Percentiles rank a stretch among this genome's conserved stretches.
Evolutionary conservation across 2,797 vertebrate genomes (phyloP).

Genomic region (Molossus molossus): DNA sequence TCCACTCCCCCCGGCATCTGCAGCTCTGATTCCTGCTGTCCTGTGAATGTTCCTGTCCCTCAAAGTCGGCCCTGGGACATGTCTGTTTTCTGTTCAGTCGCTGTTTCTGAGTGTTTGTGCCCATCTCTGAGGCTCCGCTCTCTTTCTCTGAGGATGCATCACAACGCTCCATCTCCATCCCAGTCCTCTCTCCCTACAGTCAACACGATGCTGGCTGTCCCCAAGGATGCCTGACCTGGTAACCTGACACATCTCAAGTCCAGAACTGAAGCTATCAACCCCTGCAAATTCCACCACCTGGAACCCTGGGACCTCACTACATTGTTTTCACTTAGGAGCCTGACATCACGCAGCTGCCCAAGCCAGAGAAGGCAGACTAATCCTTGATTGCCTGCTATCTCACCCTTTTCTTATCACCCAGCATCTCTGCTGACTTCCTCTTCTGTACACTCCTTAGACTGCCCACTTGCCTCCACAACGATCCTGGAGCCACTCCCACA

Average conservation of each 20-base stretch:
- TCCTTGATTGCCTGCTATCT: rapidly evolving
- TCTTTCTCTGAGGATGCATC: not conserved
- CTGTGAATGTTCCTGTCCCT: rapidly evolving
- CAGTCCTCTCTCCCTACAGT: rapidly evolving
- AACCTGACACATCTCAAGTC: rapidly evolving
- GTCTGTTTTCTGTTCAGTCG: not conserved
- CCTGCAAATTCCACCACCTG: rapidly evolving
- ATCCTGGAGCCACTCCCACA: not conserved
- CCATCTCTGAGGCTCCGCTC: not conserved
- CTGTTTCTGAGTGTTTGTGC: not conserved
- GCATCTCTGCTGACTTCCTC: rapidly evolving
- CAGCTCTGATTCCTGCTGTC: no score
- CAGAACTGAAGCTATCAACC: rapidly evolving
- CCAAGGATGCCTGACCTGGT: not conserved
- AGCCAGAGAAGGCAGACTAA: rapidly evolving
- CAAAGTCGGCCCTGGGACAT: not conserved
- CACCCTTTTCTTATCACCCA: not conserved
- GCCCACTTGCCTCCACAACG: rapidly evolving
- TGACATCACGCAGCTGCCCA: rapidly evolving
- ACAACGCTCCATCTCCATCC: not conserved
- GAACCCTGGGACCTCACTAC: rapidly evolving
- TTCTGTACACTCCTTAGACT: rapidly evolving
- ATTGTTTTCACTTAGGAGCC: rapidly evolving
- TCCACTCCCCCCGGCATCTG: rapidly evolving
- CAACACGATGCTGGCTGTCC: rapidly evolving